Base-by-base conservation (phyloP, 2,888 invertebrate species). In the Camptogramma bilineatum region DNA sequence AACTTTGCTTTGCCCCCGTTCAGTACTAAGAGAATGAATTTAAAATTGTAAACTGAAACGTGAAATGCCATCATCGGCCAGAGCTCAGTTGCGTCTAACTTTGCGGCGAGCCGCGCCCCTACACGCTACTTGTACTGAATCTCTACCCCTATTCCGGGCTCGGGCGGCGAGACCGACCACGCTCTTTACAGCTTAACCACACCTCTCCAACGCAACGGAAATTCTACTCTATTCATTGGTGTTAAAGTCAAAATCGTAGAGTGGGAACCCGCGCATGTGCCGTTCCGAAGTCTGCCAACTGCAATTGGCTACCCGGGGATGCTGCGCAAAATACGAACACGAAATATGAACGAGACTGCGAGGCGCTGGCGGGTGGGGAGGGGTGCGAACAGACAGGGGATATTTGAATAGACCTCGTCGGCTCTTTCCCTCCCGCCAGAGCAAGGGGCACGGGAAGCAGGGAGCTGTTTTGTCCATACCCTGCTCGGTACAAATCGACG, bases 301-400 rank as follows among this genome's bases (percentile, higher is more conserved):
- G 88, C 86, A 86, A 85, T 90, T 88, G 83, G 85, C 86, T 86
- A 89, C 91, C 92, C 92, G 90, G 93, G 93, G 94, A 94, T 93
- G 94, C 94, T 94, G 94, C 94, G 94, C 93, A 92, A 91, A 91
- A 92, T 92, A 91, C 92, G 90, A 93, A 87, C 90, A 90, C 92
- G 90, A 91, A 93, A 93, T 92, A 91, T 93, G 90, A 90, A 92
- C 92, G 93, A 93, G 94, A 93, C 93, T 90, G 93, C 93, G 86
- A 90, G 93, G 92, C 91, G 93, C 92, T 88, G 87, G 86, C 87
- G 86, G 87, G 85, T 82, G 85, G 81, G 84, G 86, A 85, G 88
- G 88, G 88, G 90, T 90, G 91, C 80, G 92, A 91, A 88, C 87
- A 91, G 91, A 88, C 83, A 87, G 83, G 91, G 84, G 80, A 87